Evolutionary conservation across 1,140 invertebrate genomes (phyloP), one percentile per base, ranked within the genome.

Genomic region (Anagrus nilaparvatae): DNA sequence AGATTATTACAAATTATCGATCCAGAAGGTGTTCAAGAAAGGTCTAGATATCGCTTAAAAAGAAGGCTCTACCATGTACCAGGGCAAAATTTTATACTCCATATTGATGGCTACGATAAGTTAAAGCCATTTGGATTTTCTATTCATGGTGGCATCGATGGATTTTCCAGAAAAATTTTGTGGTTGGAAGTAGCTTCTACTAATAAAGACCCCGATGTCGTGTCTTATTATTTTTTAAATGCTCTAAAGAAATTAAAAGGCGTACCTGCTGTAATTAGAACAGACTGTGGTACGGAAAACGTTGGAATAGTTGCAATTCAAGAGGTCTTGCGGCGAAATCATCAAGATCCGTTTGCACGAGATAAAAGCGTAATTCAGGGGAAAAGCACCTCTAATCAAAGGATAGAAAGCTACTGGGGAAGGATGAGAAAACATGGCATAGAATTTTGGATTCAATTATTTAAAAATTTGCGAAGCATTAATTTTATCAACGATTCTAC

Each of bases 41-140:
- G 40, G 14, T 25, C 6, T 4, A 30, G 29, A 41, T 25, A 41
- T 10, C 13, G 18, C 10, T 23, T 43, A 30, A 30, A 43, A 7
- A 35, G 52, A 40, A 23, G 56, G 16, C 10, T 20, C n/a, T 58
- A 56, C 33, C 33, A n/a, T 24, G 31, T 23, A 4, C 30, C n/a
- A 32, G 55, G 56, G 3, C 56, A 56, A 39, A 54, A 54, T 38
- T 46, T 36, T 43, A n/a, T 52, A 2, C 58, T 56, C 54, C 59
- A 61, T 47, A 29, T 55, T 2, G 54, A 61, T 40, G 44, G 32
- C 1, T 55, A 56, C 42, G 54, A 59, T 33, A 59, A 59, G 36
- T 42, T 59, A 1, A 59, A 59, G 40, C 50, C 44, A 20, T 58
- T 46, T 46, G 55, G 54, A 13, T 40, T 61, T 8, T 45, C 44